Evolutionary conservation across 2,113 vertebrate genomes (phyloP).

Genomic region (Ibidorhyncha struthersii): DNA sequence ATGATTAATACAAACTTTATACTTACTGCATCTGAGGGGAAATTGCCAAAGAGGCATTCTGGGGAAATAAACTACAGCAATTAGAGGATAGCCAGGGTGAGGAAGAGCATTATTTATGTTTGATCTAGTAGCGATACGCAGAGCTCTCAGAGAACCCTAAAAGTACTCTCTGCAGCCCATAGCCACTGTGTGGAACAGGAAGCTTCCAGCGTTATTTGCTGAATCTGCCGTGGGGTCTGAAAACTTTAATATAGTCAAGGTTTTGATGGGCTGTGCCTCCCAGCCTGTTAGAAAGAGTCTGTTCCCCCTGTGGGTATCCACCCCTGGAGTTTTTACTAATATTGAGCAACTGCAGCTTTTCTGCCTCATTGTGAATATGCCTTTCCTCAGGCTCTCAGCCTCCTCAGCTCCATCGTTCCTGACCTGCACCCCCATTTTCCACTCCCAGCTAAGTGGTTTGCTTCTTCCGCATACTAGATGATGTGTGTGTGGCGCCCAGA

Average conservation of each 20-base stretch:
- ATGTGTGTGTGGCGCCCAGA: neutral
- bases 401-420: neutral
- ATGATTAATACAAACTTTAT: neutral
- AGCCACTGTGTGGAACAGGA: neutral
- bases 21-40: neutral
- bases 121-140: fast-evolving
- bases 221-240: neutral
- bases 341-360: neutral
- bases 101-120: neutral
- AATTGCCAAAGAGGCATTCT: neutral
- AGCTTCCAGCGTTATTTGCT: neutral
- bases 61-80: neutral
- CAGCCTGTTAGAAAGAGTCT: neutral
- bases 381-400: neutral
- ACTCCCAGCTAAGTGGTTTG: neutral
- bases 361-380: neutral
- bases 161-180: neutral
- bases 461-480: neutral
- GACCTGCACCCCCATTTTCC: neutral
- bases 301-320: neutral
- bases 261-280: neutral
- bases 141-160: neutral
- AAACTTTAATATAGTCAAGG: fast-evolving
- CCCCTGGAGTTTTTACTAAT: neutral
- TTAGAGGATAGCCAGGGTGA: neutral